phyloP scores from a whole-genome alignment of 2,888 invertebrate species.

The Acleris sparsana region DNA sequence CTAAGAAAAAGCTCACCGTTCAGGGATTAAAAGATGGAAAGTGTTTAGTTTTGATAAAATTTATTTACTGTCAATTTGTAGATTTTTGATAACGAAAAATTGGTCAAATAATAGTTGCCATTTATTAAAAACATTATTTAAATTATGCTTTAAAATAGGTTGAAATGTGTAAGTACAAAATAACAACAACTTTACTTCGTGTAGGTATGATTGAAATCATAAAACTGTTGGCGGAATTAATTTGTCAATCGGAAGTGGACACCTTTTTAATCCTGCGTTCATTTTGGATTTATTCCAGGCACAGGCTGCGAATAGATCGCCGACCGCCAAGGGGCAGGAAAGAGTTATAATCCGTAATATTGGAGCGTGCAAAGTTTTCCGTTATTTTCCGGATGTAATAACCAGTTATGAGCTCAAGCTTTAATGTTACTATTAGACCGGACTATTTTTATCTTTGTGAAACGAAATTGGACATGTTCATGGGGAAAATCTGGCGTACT shows the following conservation, averaged over 20 bases:
- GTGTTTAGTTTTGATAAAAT: too few species aligned
- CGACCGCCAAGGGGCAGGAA: background rate
- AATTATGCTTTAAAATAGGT: too few species aligned
- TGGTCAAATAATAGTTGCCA: too few species aligned
- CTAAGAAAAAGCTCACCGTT: too few species aligned
- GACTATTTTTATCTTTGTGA: background rate
- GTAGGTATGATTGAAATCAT: background rate
- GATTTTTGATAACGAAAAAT: too few species aligned
- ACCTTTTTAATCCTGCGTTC: conserved; percentile 3
- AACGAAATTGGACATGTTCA: background rate
- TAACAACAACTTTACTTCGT: too few species aligned
- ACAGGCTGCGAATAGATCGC: background rate
- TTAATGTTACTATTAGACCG: background rate
- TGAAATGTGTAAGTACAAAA: too few species aligned
- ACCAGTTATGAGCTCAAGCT: background rate
- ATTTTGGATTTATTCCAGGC: background rate
- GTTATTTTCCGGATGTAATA: background rate
- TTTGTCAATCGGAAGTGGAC: conserved; percentile 1
- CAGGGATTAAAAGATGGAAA: too few species aligned
- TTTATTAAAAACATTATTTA: too few species aligned
- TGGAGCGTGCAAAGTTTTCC: conserved; percentile 1
- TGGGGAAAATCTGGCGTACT: too few species aligned
- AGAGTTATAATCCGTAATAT: conserved; percentile 1
- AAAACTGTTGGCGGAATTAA: conserved; percentile 1
- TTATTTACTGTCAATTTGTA: too few species aligned